Conservation (phyloP, 2,888 invertebrate genomes). For the Chymomyza procnemis region DNA sequence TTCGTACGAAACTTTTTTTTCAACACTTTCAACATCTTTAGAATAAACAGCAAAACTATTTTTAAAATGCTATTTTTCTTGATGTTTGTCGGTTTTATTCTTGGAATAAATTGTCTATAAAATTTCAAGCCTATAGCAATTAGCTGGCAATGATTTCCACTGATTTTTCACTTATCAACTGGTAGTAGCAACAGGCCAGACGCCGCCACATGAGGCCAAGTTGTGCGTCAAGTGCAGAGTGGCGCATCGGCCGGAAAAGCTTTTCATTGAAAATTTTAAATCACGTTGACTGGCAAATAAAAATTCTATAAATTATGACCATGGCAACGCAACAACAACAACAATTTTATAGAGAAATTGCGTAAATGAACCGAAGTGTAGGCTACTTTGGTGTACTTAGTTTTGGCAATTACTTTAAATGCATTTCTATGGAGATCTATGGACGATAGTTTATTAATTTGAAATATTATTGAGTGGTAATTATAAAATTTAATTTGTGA, state of each 20-base stretch:
- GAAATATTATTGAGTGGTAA: too few species aligned
- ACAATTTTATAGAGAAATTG: background rate
- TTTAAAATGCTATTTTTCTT: background rate
- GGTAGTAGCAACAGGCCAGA: background rate
- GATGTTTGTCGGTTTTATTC: background rate
- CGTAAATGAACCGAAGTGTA: background rate
- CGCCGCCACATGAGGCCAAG: background rate
- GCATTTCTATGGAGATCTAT: too few species aligned
- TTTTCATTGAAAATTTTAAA: background rate
- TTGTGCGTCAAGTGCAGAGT: conserved; percentile 32
- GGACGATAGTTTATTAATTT: too few species aligned
- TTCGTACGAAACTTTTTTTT: background rate
- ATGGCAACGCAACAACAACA: background rate
- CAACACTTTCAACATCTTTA: background rate
- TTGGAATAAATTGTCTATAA: conserved; percentile 19
- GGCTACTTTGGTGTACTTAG: too few species aligned
- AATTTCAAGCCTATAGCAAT: conserved; percentile 6
- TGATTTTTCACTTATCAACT: conserved; percentile 39
- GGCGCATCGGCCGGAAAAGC: background rate
- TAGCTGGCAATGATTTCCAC: background rate
- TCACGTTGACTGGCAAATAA: background rate
- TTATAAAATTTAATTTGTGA: too few species aligned
- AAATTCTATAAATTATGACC: background rate
- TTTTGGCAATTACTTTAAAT: too few species aligned
- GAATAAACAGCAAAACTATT: background rate